Evolutionary conservation across 2,797 vertebrate species (phyloP), one percentile per base, ranked within the genome.

Genomic region (Eptatretus atami): DNA sequence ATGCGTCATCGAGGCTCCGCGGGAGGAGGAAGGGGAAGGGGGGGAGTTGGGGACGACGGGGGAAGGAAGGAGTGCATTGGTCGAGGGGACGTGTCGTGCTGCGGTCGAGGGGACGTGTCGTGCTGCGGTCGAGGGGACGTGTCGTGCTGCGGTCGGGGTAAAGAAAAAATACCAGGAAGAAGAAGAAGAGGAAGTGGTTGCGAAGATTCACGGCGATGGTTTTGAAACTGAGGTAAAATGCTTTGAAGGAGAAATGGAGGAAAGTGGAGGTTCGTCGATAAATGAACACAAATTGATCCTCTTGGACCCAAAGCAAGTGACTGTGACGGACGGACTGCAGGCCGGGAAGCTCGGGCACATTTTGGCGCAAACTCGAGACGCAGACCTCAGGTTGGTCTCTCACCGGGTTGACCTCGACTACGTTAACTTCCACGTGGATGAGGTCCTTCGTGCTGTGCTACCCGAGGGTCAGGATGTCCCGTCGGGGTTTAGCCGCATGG

Each of bases 361-460:
- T 44, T 44, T 44, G 31, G 31, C 31, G 31, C 31, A 44, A 44
- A 44, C 31, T 3, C 31, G 31, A 44, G 31, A 44, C 4, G 6
- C 31, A 8, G 31, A 44, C 31, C 31, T 44, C 31, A 44, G 31
- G 31, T 44, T 44, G 31, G 31, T 44, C 31, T 8, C 31, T 44
- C 31, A 44, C 31, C 6, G 31, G 31, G 31, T 44, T 68, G 75
- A 70, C 55, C 73, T 98, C 69, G 82, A 78, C 53, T 98, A 98
- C 0, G 79, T 88, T 66, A 81, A 88, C 68, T 83, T 95, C 74
- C 95, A 83, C 72, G 76, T 72, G 0, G 87, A 95, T 64, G 92
- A 98, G 68, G 79, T 98, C 69, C 75, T 98, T 66, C 77, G 76
- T 69, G 87, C 87, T 0, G 82, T 98, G 69, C 81, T 98, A 52